A percentile compares a stretch with the other conserved stretches of the same genome.
Conservation (phyloP, 2,888 invertebrate species). For the Amiota mariae region DNA sequence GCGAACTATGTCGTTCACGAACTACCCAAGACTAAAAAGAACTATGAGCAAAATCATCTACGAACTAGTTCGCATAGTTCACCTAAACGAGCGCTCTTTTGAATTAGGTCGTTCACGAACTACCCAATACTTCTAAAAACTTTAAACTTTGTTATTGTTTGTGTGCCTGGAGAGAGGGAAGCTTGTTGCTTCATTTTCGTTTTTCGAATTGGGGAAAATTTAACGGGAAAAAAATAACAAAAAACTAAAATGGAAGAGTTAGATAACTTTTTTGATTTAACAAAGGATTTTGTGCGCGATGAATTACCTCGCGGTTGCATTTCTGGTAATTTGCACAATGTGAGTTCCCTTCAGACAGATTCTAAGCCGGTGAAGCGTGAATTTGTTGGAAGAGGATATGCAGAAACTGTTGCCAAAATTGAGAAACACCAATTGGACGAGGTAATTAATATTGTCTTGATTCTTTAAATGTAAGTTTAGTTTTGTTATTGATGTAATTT, state of each 20-base stretch:
- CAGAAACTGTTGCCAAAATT: constrained; percentile 49
- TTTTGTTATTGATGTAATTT: too few relatives aligned
- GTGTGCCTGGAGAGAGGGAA: too few relatives aligned
- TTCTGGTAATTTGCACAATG: constrained; percentile 44
- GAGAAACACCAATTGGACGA: constrained; percentile 60
- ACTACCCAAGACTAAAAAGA: too few relatives aligned
- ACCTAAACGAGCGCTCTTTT: too few relatives aligned
- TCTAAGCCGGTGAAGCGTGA: constrained; percentile 60
- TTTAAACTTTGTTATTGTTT: too few relatives aligned
- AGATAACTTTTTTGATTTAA: constrained; percentile 70
- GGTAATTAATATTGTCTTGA: constrained; percentile 40
- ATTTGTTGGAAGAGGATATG: constrained; percentile 61
- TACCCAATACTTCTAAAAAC: too few relatives aligned
- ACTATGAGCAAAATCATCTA: too few relatives aligned
- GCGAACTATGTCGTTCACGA: too few relatives aligned
- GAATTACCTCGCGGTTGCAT: constrained; percentile 54
- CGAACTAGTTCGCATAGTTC: too few relatives aligned
- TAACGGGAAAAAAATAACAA: neutral
- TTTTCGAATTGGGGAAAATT: too few relatives aligned
- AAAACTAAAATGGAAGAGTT: constrained; percentile 65
- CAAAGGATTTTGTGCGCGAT: constrained; percentile 65
- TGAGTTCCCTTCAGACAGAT: constrained; percentile 34
- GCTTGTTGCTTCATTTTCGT: too few relatives aligned
- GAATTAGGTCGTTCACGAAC: too few relatives aligned
- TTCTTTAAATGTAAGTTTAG: neutral